Conservation (phyloP, 2,888 invertebrate genomes). For the Dolichomitus sp. region DNA sequence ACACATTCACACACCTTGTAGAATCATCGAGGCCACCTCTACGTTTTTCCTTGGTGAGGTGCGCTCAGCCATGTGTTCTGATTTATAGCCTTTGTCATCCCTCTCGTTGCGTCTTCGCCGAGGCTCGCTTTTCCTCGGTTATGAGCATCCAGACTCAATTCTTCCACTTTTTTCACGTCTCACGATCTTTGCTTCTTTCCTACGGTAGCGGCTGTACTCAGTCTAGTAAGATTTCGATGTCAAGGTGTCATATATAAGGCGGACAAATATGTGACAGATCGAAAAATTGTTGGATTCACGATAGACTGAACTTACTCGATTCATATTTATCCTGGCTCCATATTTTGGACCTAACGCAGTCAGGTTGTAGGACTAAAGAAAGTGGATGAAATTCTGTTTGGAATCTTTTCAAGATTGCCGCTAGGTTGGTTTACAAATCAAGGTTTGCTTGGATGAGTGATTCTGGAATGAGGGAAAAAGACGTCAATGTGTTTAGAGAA, state of each 20-base stretch:
- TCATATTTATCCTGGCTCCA: neutral
- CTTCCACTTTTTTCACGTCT: slow-evolving; percentile 35
- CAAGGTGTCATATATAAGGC: neutral
- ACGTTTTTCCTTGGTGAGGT: slow-evolving; percentile 64
- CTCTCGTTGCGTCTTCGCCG: slow-evolving; percentile 63
- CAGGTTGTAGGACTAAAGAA: neutral
- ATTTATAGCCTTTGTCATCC: slow-evolving; percentile 78
- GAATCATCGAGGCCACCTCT: slow-evolving; percentile 63
- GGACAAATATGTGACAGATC: slow-evolving; percentile 52
- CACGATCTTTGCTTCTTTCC: slow-evolving; percentile 46
- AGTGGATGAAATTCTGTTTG: neutral
- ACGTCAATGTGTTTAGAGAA: too few relatives aligned
- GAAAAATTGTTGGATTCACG: slow-evolving; percentile 26
- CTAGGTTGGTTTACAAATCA: too few relatives aligned
- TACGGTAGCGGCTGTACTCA: slow-evolving; percentile 25
- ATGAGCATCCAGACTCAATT: slow-evolving; percentile 42
- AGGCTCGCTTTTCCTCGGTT: slow-evolving; percentile 39
- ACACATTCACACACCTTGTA: slow-evolving; percentile 69
- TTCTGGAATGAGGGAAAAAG: too few relatives aligned
- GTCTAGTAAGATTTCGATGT: slow-evolving; percentile 17
- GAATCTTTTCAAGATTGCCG: neutral
- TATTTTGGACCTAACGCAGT: neutral
- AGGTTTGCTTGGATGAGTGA: too few relatives aligned
- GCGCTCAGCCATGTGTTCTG: slow-evolving; percentile 64
- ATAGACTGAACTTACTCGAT: neutral